Conservation (phyloP, 2,888 invertebrate genomes). For the Eulithis testata region DNA sequence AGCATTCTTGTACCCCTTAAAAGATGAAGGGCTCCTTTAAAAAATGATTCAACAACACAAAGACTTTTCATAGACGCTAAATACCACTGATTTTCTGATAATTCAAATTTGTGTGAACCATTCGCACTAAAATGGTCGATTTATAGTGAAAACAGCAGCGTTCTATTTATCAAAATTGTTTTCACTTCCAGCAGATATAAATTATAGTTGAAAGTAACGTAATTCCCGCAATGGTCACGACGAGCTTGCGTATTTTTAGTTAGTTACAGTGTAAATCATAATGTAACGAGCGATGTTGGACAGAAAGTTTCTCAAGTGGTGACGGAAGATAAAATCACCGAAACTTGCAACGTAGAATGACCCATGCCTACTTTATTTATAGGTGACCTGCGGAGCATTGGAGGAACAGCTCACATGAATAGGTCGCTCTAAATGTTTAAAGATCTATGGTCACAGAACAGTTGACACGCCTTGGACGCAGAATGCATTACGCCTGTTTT, state of each 20-base stretch:
- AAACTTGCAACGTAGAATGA: too few relatives aligned
- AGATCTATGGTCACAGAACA: too few relatives aligned
- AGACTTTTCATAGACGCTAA: conserved; percentile 35
- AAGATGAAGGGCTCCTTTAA: background rate
- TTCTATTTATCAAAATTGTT: conserved; percentile 41
- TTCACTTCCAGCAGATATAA: conserved; percentile 34
- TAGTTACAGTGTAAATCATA: background rate
- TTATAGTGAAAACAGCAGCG: conserved; percentile 38
- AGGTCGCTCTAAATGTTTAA: too few relatives aligned
- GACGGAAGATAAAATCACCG: too few relatives aligned
- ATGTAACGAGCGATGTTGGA: too few relatives aligned
- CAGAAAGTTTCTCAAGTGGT: too few relatives aligned
- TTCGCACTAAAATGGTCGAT: conserved; percentile 36
- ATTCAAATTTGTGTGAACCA: conserved; percentile 39
- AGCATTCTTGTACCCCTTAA: too few relatives aligned
- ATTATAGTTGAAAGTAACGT: conserved; percentile 35
- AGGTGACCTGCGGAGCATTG: too few relatives aligned
- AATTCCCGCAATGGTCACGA: conserved; percentile 35
- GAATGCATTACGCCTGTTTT: too few relatives aligned
- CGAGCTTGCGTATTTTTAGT: conserved; percentile 30
- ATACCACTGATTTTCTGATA: conserved; percentile 45
- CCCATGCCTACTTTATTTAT: too few relatives aligned
- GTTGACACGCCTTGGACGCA: too few relatives aligned
- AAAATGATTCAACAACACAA: background rate
- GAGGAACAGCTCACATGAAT: too few relatives aligned